phyloP scores from a whole-genome alignment of 1,140 invertebrate genomes.

The Triops cancriformis region DNA sequence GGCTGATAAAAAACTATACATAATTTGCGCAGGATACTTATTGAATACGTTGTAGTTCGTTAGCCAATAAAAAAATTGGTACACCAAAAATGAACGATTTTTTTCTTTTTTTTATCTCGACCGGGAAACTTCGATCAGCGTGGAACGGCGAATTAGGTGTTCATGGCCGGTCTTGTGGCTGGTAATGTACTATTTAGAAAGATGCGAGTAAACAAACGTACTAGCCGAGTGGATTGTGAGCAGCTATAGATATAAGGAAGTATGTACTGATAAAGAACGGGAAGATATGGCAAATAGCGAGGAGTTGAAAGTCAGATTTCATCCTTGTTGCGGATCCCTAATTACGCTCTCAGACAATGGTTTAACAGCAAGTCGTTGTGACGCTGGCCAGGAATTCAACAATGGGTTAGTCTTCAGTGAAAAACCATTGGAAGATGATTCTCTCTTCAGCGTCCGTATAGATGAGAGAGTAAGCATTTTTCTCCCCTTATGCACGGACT shows the following conservation, averaged over 20 bases:
- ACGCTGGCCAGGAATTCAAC: conserved; percentile 56
- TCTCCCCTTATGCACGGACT: too few relatives aligned
- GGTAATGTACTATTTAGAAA: not conserved
- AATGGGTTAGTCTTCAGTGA: conserved; percentile 74
- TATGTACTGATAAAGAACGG: not conserved
- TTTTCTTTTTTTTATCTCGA: too few relatives aligned
- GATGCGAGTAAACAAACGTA: not conserved
- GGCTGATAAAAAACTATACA: too few relatives aligned
- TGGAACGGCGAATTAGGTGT: not conserved
- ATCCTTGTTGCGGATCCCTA: conserved; percentile 40
- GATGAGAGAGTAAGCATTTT: conserved; percentile 64
- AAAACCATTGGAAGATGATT: conserved; percentile 68
- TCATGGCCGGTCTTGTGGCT: not conserved
- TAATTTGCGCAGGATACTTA: too few relatives aligned
- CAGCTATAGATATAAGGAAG: not conserved
- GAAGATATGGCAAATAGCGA: conserved; percentile 5
- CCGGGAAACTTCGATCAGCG: too few relatives aligned
- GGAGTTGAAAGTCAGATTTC: conserved; percentile 35
- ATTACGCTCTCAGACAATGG: conserved; percentile 41
- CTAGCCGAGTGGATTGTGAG: not conserved
- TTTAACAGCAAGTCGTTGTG: conserved; percentile 41
- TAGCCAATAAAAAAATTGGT: too few relatives aligned
- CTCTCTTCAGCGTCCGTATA: conserved; percentile 79
- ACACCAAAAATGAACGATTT: too few relatives aligned
- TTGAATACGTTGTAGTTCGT: too few relatives aligned